These are phyloP conservation scores for Chondrilla cf. caribensis DNA, from an alignment of 37 sponge, comb jelly and placozoan genomes.

Conservation along the genomic window DNA sequence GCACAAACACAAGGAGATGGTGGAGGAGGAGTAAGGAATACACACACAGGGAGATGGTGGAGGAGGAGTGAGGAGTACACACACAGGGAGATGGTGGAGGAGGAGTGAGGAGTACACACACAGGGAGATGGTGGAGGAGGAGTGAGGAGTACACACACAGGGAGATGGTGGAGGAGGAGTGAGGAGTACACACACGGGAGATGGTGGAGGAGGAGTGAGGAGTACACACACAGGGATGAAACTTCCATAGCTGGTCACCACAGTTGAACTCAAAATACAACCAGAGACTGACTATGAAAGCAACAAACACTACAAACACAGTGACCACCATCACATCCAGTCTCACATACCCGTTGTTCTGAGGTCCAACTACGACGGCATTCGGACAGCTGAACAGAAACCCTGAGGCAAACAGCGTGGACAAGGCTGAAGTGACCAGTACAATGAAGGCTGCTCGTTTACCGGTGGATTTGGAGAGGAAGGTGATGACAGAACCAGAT, in stretches of 20 bases:
- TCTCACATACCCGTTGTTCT: neutral
- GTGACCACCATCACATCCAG: no score
- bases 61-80: neutral
- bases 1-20: neutral
- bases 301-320: no score
- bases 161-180: no score
- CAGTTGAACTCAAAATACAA: no score
- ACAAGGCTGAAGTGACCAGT: constrained; percentile 17
- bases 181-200: no score
- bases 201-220: no score
- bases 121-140: no score
- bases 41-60: neutral
- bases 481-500: constrained; percentile 14
- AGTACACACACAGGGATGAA: no score
- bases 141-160: no score
- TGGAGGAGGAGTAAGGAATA: neutral
- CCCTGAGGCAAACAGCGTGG: constrained; percentile 23
- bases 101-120: neutral
- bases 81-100: neutral
- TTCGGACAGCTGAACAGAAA: constrained; percentile 37
- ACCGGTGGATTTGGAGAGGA: constrained; percentile 11
- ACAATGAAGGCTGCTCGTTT: constrained; percentile 40
- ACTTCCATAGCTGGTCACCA: no score
- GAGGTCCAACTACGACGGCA: constrained; percentile 34
- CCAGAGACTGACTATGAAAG: no score